Percentiles rank a stretch among this genome's conserved stretches.
These are phyloP conservation scores for Mandrillus leucophaeus DNA, from an alignment of 2,113 vertebrate genomes.

Conservation along the genomic window DNA sequence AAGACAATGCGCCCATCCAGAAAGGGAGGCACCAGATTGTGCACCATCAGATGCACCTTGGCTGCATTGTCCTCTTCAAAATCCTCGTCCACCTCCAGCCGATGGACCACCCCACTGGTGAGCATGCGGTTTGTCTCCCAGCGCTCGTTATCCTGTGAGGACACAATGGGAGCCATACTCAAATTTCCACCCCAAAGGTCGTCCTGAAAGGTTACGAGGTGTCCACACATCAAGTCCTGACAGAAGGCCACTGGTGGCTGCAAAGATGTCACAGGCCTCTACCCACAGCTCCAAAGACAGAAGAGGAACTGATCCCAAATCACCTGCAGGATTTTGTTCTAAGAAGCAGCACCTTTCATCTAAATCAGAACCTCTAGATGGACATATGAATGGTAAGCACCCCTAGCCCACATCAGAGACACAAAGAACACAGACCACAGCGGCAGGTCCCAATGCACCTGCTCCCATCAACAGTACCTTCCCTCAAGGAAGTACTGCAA, in stretches of 20 bases:
- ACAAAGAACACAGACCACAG: not conserved
- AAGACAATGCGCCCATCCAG: constrained; percentile 98
- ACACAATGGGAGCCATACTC: not conserved
- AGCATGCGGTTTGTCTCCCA: constrained; percentile 99
- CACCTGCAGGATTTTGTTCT: not conserved
- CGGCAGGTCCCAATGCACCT: not conserved
- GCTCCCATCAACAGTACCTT: not conserved
- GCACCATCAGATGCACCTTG: constrained; percentile 96
- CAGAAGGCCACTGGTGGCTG: accelerated
- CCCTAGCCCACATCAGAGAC: not conserved
- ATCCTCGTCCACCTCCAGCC: constrained; percentile 97
- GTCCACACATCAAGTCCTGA: not conserved
- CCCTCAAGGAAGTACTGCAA: not conserved
- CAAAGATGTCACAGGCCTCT: not conserved
- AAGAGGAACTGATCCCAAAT: not conserved
- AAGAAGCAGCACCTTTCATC: not conserved
- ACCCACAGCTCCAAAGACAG: not conserved
- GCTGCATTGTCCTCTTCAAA: constrained; percentile 98
- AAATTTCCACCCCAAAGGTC: not conserved
- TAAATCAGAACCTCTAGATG: not conserved
- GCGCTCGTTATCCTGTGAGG: constrained; percentile 94
- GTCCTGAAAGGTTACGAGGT: not conserved
- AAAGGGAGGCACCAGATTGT: constrained; percentile 98
- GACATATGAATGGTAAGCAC: not conserved
- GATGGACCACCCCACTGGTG: constrained; percentile 98